Percentiles rank a stretch among this genome's conserved stretches.
These are phyloP conservation scores for Pachliopta kotzebuea DNA, from an alignment of 2,888 invertebrate genomes.

Conservation along the genomic window DNA sequence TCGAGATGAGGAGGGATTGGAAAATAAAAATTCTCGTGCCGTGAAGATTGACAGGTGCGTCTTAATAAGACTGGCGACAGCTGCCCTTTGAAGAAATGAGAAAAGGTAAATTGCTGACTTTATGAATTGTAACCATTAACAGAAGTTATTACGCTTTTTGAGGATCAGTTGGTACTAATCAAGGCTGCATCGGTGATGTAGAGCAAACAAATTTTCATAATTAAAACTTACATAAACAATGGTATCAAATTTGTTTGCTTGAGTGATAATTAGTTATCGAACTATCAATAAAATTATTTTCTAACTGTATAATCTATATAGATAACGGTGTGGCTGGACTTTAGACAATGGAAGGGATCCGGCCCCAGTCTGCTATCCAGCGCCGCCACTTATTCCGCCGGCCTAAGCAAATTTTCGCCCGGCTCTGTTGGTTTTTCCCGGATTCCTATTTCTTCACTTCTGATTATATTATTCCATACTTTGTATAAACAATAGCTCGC, in stretches of 20 bases:
- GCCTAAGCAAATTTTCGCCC: slow-evolving; percentile 79
- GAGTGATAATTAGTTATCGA: neutral
- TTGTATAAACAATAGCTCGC: slow-evolving; percentile 72
- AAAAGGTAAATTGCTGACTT: slow-evolving; percentile 71
- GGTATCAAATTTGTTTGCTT: neutral
- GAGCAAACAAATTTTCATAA: too few relatives aligned
- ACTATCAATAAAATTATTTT: slow-evolving; percentile 23
- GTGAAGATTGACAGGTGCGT: slow-evolving; percentile 79
- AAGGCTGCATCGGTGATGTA: neutral
- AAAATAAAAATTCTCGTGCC: slow-evolving; percentile 66
- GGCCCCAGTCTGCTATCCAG: slow-evolving; percentile 57
- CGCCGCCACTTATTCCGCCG: slow-evolving; percentile 73
- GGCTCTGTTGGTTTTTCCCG: slow-evolving; percentile 76
- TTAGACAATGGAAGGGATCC: slow-evolving; percentile 61
- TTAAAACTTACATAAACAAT: too few relatives aligned
- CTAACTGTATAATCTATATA: slow-evolving; percentile 41
- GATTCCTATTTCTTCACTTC: slow-evolving; percentile 80
- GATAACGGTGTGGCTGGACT: slow-evolving; percentile 36
- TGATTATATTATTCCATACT: slow-evolving; percentile 80
- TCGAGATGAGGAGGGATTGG: slow-evolving; percentile 59
- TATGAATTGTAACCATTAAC: slow-evolving; percentile 41
- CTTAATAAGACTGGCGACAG: slow-evolving; percentile 76
- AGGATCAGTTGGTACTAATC: slow-evolving; percentile 1
- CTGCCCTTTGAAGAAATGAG: slow-evolving; percentile 68
- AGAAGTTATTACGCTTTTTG: slow-evolving; percentile 35